Conservation (phyloP, 1,140 invertebrate species). For the Aphidius ervi region DNA sequence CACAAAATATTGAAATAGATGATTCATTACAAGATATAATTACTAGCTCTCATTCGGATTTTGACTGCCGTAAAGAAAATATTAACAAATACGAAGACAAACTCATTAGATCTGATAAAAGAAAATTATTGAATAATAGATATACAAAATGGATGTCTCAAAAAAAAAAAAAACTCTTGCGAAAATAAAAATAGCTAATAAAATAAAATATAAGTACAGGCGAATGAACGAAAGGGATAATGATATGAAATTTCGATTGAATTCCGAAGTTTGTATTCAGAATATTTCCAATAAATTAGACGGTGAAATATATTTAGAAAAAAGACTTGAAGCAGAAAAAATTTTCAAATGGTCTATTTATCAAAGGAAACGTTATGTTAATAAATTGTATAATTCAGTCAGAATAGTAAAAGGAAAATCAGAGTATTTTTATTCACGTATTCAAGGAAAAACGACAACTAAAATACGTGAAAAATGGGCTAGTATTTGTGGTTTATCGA, state of each 20-base stretch:
- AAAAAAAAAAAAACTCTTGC: background rate
- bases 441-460: background rate
- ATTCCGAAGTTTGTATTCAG: too few relatives aligned
- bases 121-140: too few relatives aligned
- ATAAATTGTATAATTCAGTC: background rate
- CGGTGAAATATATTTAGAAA: background rate
- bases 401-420: conserved; percentile 1
- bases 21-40: background rate
- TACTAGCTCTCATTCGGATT: background rate
- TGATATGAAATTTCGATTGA: background rate
- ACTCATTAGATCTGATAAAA: too few relatives aligned
- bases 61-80: too few relatives aligned
- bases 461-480: background rate
- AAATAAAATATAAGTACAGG: conserved; percentile 1
- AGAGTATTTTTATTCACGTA: background rate
- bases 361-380: conserved; percentile 6
- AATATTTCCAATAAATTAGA: too few relatives aligned
- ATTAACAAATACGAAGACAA: too few relatives aligned
- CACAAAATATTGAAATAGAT: too few relatives aligned
- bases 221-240: background rate
- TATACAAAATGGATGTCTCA: too few relatives aligned
- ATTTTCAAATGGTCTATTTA: conserved; percentile 7
- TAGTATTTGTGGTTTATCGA: background rate
- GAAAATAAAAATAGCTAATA: background rate
- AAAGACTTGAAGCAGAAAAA: conserved; percentile 11